Conservation (phyloP, 2,113 vertebrate species). For the Tetrax tetrax region DNA sequence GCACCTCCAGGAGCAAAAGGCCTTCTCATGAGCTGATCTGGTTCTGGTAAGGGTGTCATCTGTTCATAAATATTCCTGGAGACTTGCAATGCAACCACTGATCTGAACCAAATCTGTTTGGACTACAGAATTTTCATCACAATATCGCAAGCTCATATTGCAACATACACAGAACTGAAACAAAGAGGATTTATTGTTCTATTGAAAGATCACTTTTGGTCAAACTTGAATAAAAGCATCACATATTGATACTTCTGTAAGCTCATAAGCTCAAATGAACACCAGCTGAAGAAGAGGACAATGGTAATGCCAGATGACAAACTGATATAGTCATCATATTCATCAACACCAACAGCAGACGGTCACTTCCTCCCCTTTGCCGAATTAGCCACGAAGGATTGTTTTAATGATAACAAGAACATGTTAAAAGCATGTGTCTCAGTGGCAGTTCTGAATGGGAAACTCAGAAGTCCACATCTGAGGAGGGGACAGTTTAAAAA, state of each 20-base stretch:
- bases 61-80: conserved; percentile 51
- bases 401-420: not conserved
- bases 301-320: conserved; percentile 12
- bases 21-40: not conserved
- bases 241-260: not conserved
- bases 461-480: not conserved
- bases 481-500: not conserved
- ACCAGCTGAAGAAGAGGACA: conserved; percentile 15
- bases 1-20: conserved; percentile 30
- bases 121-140: conserved; percentile 36
- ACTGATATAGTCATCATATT: not conserved
- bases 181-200: not conserved
- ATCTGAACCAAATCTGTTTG: conserved; percentile 36
- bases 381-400: not conserved
- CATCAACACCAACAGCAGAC: conserved; percentile 5
- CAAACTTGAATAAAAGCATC: not conserved
- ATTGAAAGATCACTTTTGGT: not conserved
- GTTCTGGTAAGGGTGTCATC: conserved; percentile 39
- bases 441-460: not conserved
- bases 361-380: not conserved
- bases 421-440: not conserved
- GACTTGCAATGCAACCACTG: not conserved
- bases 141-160: conserved; percentile 5
- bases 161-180: not conserved
- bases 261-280: conserved; percentile 7